Conservation (phyloP, 2,888 invertebrate species). For the Monopis laevigella region DNA sequence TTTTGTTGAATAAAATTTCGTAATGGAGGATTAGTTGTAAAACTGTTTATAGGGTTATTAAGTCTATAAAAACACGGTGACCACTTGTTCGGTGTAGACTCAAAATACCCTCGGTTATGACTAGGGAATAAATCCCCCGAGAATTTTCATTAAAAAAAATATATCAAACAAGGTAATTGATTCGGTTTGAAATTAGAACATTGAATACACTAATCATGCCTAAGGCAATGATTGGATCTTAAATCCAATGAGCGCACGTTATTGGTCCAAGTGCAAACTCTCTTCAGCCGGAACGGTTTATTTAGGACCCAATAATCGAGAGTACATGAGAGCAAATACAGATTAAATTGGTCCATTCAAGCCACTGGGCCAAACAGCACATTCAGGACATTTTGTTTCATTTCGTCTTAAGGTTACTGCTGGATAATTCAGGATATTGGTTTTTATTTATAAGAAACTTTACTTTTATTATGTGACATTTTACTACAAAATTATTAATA, state of each 20-base stretch:
- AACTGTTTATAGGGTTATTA: too few relatives aligned
- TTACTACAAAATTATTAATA: too few relatives aligned
- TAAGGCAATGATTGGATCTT: slow-evolving; percentile 11
- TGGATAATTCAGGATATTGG: background rate
- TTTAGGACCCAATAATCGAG: slow-evolving; percentile 37
- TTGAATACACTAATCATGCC: background rate
- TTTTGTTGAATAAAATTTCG: too few relatives aligned
- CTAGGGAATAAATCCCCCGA: too few relatives aligned
- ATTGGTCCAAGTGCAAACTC: slow-evolving; percentile 43
- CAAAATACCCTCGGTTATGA: too few relatives aligned
- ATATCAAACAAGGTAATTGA: too few relatives aligned
- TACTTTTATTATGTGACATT: too few relatives aligned
- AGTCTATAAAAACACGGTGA: too few relatives aligned
- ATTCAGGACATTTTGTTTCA: background rate
- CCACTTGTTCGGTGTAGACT: too few relatives aligned
- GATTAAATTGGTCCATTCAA: slow-evolving; percentile 27
- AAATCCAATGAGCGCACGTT: slow-evolving; percentile 35
- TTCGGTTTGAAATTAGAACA: slow-evolving; percentile 13
- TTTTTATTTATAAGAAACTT: background rate
- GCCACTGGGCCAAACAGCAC: slow-evolving; percentile 4
- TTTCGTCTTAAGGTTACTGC: slow-evolving; percentile 1
- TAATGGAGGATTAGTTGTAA: too few relatives aligned
- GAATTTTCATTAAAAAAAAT: too few relatives aligned
- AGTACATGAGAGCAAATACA: slow-evolving; percentile 30
- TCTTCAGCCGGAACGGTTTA: slow-evolving; percentile 40